Evolutionary conservation across 2,797 vertebrate genomes (phyloP), one percentile per base, ranked within the genome.

Genomic region (Sebastes iracundus): DNA sequence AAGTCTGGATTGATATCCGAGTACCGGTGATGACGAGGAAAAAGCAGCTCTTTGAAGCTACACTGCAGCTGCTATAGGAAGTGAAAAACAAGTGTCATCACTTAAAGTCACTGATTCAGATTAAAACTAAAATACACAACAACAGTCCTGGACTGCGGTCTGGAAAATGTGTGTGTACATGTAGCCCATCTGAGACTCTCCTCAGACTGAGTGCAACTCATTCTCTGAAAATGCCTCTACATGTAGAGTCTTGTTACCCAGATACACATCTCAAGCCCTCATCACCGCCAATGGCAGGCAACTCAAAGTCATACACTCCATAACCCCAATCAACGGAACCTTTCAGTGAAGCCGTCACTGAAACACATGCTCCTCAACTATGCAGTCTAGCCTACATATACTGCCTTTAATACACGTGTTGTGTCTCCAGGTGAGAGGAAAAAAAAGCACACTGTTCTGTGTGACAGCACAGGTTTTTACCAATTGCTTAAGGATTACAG

Each of bases 181-280:
- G 49, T 9, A n/a, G 18, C 49, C 49, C 49, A n/a, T 52, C 77
- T 74, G 67, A 75, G 77, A 60, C 75, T 62, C 60, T 38, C 35
- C 35, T 23, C 18, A 9, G 6, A 63, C 68, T 59, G 35, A 82
- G 58, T 38, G 77, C 63, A 11, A 81, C 27, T 61, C 72, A 10
- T 13, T 72, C 79, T 72, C 18, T 56, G 70, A 93, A 93, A 88
- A 94, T 95, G 91, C 93, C 92, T 93, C 53, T 64, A 83, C 94
- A 71, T 94, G 95, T 90, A 72, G 81, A 87, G 92, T 91, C 95
- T 95, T 95, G 95, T 93, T 72, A 71, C 60, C 12, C 80, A 74
- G 87, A 91, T 88, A 82, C 78, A 84, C 80, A 87, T 88, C 91
- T 88, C 75, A 80, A 80, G 79, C 73, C 85, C 62, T 75, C 80